Base-by-base conservation (phyloP, 2,888 invertebrate species). In the Perizoma affinitatum region DNA sequence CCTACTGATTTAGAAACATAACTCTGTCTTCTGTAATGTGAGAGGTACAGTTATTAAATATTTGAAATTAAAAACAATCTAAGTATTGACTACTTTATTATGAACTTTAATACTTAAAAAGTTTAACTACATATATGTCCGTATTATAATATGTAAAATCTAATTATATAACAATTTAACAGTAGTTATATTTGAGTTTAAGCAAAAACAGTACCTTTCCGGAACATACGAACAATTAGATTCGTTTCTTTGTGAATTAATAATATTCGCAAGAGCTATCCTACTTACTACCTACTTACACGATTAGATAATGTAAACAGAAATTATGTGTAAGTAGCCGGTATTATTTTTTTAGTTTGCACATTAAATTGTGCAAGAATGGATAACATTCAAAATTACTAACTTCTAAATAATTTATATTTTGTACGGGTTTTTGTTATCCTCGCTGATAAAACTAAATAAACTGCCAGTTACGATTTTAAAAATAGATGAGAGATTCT, bases 401-500 rank as follows among this genome's bases (percentile, higher is more conserved):
- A 41, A 9, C 40, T 54, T 43, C 59, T 59, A 62, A 52, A 62
- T 57, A 65, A 60, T 40, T 57, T 43, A 51, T 47, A 22, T 51
- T 61, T 65, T 62, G 62, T 65, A 65, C 65, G 43, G 49, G 40
- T 5, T 22, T 51, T 51, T 41, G 35, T 40, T 51, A 45, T 42
- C 10, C 45, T 50, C 45, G 40, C 33, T 50, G 34, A 38, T 38
- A 38, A 38, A 38, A 38, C 36, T 43, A 33, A 48, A 9, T n/a
- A 48, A 36, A 8, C 7, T 47, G 10, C 40, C 38, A 43, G 51
- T 40, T 51, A 46, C 22, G 10, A 45, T 50, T 8, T 42, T 4
- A 22, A 10, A n/a, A 42, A 40, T 8, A 4, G 8, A 8, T 7
- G 4, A 9, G 40, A 40, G 9, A 6, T 6, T 9, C 40, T 40